phyloP scores from a whole-genome alignment of 2,888 invertebrate species.

The Cheiracanthium punctorium region DNA sequence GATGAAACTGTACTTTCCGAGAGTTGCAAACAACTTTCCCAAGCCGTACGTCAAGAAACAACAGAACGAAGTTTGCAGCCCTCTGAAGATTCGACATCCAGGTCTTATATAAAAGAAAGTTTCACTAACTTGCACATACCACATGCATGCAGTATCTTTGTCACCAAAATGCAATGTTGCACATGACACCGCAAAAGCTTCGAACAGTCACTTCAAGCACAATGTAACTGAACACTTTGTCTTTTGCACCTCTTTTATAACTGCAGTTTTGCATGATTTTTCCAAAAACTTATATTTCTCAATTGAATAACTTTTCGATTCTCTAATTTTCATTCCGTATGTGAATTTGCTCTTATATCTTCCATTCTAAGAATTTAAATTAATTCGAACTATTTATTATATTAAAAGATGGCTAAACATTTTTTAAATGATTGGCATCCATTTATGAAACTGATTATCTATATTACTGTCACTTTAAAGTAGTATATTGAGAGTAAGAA shows the following conservation, averaged over 20 bases:
- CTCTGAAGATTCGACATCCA: not conserved
- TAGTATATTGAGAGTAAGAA: no score
- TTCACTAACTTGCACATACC: conserved; percentile 35
- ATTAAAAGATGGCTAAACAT: no score
- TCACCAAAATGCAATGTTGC: not conserved
- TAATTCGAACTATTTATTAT: no score
- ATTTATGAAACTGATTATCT: no score
- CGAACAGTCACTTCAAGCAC: not conserved
- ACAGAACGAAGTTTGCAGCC: not conserved
- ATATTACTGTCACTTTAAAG: no score
- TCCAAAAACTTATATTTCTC: no score
- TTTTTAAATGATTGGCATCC: no score
- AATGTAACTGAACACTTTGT: not conserved
- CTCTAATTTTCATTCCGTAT: no score
- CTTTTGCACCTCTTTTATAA: not conserved
- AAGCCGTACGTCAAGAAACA: conserved; percentile 32
- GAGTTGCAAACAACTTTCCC: conserved; percentile 41
- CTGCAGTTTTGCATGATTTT: no score
- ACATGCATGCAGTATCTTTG: not conserved
- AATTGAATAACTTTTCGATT: no score
- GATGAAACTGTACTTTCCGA: not conserved
- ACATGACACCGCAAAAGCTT: not conserved
- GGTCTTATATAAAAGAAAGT: conserved; percentile 28
- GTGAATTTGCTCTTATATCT: no score
- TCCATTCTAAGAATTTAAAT: no score